Evolutionary conservation across 2,797 vertebrate genomes (phyloP).

Genomic region (Simalia tracyae): DNA sequence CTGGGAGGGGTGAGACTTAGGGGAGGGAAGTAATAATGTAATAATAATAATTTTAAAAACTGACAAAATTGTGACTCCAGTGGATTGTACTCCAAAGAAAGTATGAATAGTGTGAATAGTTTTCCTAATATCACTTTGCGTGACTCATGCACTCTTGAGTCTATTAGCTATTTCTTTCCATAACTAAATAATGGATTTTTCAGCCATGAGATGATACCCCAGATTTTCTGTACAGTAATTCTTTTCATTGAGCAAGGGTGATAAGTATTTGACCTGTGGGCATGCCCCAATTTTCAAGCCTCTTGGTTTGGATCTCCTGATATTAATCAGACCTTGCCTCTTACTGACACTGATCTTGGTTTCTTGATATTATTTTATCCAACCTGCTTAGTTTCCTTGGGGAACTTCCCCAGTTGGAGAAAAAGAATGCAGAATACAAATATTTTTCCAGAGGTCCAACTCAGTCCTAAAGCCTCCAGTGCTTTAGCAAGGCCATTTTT

Average conservation of each 20-base stretch:
- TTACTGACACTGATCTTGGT: not conserved
- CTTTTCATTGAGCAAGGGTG: not conserved
- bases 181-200: not conserved
- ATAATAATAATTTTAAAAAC: not conserved
- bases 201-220: not conserved
- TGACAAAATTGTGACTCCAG: not conserved
- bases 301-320: not conserved
- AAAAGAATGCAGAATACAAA: not conserved
- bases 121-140: not conserved
- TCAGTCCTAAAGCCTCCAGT: not conserved
- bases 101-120: not conserved
- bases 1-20: not conserved
- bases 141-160: not conserved
- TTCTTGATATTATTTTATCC: not conserved
- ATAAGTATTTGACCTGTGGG: not conserved
- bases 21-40: not conserved
- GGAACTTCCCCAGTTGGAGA: too few species aligned
- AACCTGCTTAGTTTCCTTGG: not conserved
- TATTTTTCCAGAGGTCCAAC: not conserved
- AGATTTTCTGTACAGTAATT: not conserved
- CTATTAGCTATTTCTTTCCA: not conserved
- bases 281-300: not conserved
- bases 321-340: not conserved
- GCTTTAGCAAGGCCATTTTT: not conserved
- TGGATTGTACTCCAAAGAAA: not conserved